These are phyloP conservation scores for Adelognathus sp. DNA, from an alignment of 2,888 invertebrate species.

Conservation along the genomic window DNA sequence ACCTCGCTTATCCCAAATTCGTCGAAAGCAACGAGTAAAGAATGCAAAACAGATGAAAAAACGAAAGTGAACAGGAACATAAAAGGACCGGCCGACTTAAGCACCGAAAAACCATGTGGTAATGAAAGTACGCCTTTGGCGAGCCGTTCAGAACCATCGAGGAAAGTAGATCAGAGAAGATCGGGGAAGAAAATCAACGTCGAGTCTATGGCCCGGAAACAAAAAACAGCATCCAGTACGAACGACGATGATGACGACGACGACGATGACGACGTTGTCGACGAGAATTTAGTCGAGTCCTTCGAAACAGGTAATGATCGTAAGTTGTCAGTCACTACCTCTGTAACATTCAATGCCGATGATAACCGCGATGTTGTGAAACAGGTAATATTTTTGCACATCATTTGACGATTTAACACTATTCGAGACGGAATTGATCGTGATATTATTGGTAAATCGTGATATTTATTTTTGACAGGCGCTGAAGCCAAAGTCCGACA, in stretches of 20 bases:
- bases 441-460: not conserved
- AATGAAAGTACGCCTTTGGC: not conserved
- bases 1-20: too few relatives aligned
- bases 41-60: not conserved
- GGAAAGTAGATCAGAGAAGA: not conserved
- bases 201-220: not conserved
- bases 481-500: not conserved
- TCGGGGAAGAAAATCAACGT: not conserved
- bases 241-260: not conserved
- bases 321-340: not conserved
- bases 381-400: not conserved
- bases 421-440: not conserved
- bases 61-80: too few relatives aligned
- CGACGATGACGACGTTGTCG: not conserved
- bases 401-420: not conserved
- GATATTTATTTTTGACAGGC: not conserved
- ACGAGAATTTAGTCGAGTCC: too few relatives aligned
- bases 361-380: not conserved
- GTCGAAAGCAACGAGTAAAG: not conserved
- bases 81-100: not conserved
- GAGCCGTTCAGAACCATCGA: too few relatives aligned
- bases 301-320: not conserved
- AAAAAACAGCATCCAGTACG: too few relatives aligned
- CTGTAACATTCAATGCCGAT: not conserved
- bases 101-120: not conserved